Evolutionary conservation across 1,140 invertebrate genomes (phyloP), one percentile per base, ranked within the genome.

Genomic region (Lordiphosa collinella): DNA sequence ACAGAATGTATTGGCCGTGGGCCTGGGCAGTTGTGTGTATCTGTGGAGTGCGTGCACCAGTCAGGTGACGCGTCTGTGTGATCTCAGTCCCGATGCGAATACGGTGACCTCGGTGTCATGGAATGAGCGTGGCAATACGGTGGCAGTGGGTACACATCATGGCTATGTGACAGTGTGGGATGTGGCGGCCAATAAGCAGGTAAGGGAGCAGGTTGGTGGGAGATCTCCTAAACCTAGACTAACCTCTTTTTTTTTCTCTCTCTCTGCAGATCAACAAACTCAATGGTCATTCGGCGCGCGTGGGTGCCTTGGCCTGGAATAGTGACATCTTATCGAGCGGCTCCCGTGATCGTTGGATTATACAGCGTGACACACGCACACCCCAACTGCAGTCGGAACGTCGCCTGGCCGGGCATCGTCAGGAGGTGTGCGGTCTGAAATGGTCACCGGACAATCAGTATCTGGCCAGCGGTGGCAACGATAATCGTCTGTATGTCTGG

Each of bases 371-470:
- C 89, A 96, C 98, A 1, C 92, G 99, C 40, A 95, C 95, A 35
- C 95, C 97, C 90, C 92, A 91, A 6, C 89, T 94, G 14, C 93
- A 95, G 37, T 92, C 93, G 14, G 95, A 96, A 60, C 90, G 95
- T 25, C 92, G 94, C 10, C 90, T 99, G 3, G 94, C 94, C 10
- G 97, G 97, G 0, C 99, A 99, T 89, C 91, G 97, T 48, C 99
- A 99, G 91, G 99, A 99, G 91, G 97, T 97, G 8, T 99, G 99
- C 91, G 99, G 99, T 0, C 89, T 99, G 2, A 99, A 99, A 90
- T 99, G 98, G 99, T 99, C 98, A 9, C 98, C 98, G 0, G 98
- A 99, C 89, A 98, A 98, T 79, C 97, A 99, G 89, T 97, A 98
- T 89, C 90, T 99, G 25, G 99, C 99, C 1, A 99, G 97, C 4